Base-by-base conservation (phyloP, 2,888 invertebrate genomes). In the Sarcophaga caerulescens region DNA sequence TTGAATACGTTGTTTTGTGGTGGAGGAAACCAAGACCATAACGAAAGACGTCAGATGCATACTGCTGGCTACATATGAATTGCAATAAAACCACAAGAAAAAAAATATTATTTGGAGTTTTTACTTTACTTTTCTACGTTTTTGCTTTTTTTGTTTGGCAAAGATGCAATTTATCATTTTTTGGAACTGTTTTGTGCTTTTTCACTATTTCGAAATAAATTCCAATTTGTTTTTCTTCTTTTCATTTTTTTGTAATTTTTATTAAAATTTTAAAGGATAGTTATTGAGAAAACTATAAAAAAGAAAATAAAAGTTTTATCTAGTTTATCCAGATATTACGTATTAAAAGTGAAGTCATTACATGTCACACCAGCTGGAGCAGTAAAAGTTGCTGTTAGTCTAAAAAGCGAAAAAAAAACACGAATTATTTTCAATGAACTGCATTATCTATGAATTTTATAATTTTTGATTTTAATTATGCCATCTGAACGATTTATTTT, bases 41-140 rank as follows among this genome's bases (percentile, higher is more conserved):
- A 89, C 81, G 62, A 82, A 88, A 88, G 86, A 85, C 87, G 88
- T 76, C 84, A 84, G 85, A 65, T 76, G 85, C 84, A 73, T 75
- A 78, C 88, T 80, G 35, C 88, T 80, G 44, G 85, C 78, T 83
- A 10, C 59, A 59, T 57, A 10, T 66, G 19, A 68, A 59, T 44
- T 66, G 47, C 21, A 47, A 21, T 70, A 21, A 17, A 74, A 75
- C 70, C 79, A 70, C 35, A 35, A 35, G 23, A 79, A 84, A 65
- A 63, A 65, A n/a, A n/a, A n/a, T n/a, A 44, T 75, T 8, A 52
- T 65, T 74, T 75, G 44, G 12, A 19, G 35, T 60, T 66, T 45
- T 63, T 52, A 17, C 5, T 52, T 60, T 65, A 57, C 6, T 73
- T 4, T 57, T 70, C 11, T 57, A 21, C 2, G 4, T 63, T 19